Evolutionary conservation across 2,888 invertebrate species (phyloP), one percentile per base, ranked within the genome.

Genomic region (Cetonia aurata): DNA sequence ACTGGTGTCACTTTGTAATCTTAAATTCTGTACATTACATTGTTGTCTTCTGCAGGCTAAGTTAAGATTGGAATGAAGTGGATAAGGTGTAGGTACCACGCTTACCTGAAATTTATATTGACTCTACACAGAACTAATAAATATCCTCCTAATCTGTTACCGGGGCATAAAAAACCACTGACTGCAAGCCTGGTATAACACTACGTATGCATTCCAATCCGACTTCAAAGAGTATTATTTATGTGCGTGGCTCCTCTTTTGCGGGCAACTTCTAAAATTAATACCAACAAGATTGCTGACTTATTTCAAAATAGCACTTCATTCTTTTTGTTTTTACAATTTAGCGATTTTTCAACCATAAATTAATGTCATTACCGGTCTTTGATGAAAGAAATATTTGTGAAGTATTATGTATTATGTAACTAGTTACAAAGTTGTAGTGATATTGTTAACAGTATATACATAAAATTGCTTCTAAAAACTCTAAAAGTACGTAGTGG

Each of bases 31-130:
- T 62, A 62, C 62, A 50, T 62, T 48, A 62, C 46, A 42, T 33
- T 31, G 62, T 48, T 62, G 48, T 62, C 33, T 42, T 33, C 48
- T 62, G 46, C 33, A 25, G 48, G 31, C 33, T 15, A 10, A 62
- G 48, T 62, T 62, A 48, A 62, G 62, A 62, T 62, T 48, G 48
- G 62, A 62, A 62, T 62, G 62, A 62, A 62, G 33, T 31, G 62
- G 62, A 46, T 62, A 62, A 48, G 48, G 62, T 48, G 33, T 48
- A 15, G 33, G 48, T 46, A 33, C 33, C 48, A 50, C 62, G 62
- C 62, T 62, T 62, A 62, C 62, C 62, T 62, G 62, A 62, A 48
- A 62, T 62, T 48, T 48, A 62, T 62, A 62, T 62, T 62, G 62
- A 62, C 62, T 62, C 62, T 62, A 25, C 15, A 37, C 31, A 48